A percentile compares a stretch with the other conserved stretches of the same genome.
These are phyloP conservation scores for Bibio marci DNA, from an alignment of 2,888 invertebrate genomes.

Conservation along the genomic window DNA sequence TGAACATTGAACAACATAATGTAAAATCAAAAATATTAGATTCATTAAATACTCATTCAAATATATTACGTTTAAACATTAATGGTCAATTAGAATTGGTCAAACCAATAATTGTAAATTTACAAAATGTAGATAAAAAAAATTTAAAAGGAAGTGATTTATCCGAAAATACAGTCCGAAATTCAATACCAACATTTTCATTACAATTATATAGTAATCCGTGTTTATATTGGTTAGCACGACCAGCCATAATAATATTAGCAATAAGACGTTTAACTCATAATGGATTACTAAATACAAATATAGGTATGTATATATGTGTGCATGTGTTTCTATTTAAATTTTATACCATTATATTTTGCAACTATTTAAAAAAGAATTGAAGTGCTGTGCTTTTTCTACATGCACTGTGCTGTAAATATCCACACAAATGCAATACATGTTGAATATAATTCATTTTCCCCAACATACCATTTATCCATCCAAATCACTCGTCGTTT, in stretches of 20 bases:
- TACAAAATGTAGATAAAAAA: constrained; percentile 27
- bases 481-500: no score
- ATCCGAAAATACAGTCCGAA: constrained; percentile 45
- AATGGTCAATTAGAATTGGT: constrained; percentile 6
- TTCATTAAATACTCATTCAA: constrained; percentile 39
- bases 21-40: constrained; percentile 34
- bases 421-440: no score
- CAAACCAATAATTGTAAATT: constrained; percentile 15
- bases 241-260: constrained; percentile 40
- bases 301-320: no score
- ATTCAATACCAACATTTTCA: constrained; percentile 51
- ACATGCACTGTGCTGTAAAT: no score
- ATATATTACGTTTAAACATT: constrained; percentile 16
- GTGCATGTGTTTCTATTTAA: no score
- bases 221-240: constrained; percentile 46
- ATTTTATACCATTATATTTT: no score
- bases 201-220: constrained; percentile 64
- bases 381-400: no score
- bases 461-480: no score
- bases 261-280: constrained; percentile 18
- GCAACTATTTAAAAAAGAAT: no score
- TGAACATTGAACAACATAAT: constrained; percentile 29
- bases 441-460: no score
- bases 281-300: no score
- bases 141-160: constrained; percentile 40